phyloP scores from a whole-genome alignment of 35 echinoderm and acorn worm genomes.

The Chiridota heheva region DNA sequence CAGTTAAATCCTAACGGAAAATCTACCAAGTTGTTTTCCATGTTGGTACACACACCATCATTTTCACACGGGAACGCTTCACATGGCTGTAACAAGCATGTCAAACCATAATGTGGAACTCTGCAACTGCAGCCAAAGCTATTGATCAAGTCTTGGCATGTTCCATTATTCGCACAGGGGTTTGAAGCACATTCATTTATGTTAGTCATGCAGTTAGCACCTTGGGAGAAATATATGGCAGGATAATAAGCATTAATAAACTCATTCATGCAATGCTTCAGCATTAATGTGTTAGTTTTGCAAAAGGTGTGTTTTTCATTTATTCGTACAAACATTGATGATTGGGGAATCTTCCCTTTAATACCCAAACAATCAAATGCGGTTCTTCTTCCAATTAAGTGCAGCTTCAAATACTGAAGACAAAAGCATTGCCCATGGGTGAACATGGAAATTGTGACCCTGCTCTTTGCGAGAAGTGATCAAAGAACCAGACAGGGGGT shows the following conservation, averaged over 20 bases:
- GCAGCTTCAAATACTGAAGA: too few species aligned
- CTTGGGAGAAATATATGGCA: conserved; percentile 18
- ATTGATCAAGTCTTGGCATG: conserved; percentile 61
- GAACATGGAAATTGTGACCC: too few species aligned
- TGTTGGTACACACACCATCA: conserved; percentile 56
- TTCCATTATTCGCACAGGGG: conserved; percentile 52
- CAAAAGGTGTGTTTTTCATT: too few species aligned
- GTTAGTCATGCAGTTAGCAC: conserved; percentile 53
- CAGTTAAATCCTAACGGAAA: conserved; percentile 53
- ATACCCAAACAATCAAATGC: too few species aligned
- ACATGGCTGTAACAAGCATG: conserved; percentile 70
- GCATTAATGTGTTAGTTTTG: too few species aligned
- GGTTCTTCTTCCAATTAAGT: too few species aligned
- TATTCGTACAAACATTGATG: too few species aligned
- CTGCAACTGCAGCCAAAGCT: conserved; percentile 61
- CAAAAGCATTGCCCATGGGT: too few species aligned
- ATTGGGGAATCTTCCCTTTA: too few species aligned
- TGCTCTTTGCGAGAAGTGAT: too few species aligned
- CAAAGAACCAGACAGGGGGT: too few species aligned
- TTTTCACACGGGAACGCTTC: conserved; percentile 74
- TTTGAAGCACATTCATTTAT: conserved; percentile 63
- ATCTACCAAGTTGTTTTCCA: conserved; percentile 24
- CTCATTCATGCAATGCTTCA: too few species aligned
- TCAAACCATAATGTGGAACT: conserved; percentile 51
- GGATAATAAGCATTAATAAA: background rate